Evolutionary conservation across 2,888 invertebrate genomes (phyloP), one percentile per base, ranked within the genome.

Genomic region (Anthophora plumipes): DNA sequence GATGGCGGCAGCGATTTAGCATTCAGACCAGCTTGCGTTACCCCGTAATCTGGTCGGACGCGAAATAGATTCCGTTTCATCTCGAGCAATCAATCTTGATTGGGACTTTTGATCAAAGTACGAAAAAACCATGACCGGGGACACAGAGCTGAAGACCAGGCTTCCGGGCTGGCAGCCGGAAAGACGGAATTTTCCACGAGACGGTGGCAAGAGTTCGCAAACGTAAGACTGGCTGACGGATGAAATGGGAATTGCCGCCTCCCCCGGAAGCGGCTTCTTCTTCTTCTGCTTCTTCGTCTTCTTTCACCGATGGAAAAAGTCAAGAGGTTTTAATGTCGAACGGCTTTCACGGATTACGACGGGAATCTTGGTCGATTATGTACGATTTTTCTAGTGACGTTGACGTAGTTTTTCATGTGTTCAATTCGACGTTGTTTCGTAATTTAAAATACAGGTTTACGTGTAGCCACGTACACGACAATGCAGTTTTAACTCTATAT

Each of bases 41-140:
- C 63, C 59, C 78, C 52, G 84, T 77, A 84, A 83, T 85, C 83
- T 74, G 72, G 77, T 85, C 80, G 84, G 70, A 75, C 80, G 78
- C 85, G 82, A 83, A 85, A 88, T 87, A 88, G 89, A 91, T 89
- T 88, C 88, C 90, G 88, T 90, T 91, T 88, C 88, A 91, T 90
- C 89, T 88, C 82, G 84, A 84, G 88, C 90, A 91, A 91, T 91
- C 91, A 90, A 91, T 90, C 89, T 86, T 91, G 91, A 91, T 90
- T 91, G 91, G 85, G 88, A 90, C 89, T 89, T 90, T 70, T 71
- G 79, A 79, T 79, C 85, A 90, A 90, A 90, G 88, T 63, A 17
- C 77, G 55, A 50, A 72, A 75, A 64, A 59, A 67, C 37, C n/a
- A n/a, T 37, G 50, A 31, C 25, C 8, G 14, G n/a, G n/a, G 20